phyloP scores from a whole-genome alignment of 2,113 vertebrate genomes.

The Thunnus thynnus region DNA sequence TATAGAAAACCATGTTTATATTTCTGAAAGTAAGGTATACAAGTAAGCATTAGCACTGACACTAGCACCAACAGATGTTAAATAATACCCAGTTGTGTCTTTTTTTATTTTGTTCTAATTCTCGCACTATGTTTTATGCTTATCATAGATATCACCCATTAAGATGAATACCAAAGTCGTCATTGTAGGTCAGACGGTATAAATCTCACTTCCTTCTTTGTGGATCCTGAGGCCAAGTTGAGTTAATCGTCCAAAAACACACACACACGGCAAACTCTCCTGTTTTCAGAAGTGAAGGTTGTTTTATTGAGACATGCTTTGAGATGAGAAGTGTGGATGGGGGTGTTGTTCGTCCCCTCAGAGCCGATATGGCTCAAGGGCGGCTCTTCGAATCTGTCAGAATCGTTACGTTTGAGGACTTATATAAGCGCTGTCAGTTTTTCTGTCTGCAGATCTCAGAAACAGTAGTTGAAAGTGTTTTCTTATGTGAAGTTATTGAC shows the following conservation, averaged over 20 bases:
- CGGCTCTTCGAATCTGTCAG: slow-evolving; percentile 17
- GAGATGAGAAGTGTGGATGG: slow-evolving; percentile 2
- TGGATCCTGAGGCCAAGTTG: neutral
- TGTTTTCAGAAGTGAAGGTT: neutral
- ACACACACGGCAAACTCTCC: neutral
- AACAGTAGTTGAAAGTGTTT: slow-evolving; percentile 9
- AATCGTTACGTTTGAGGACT: slow-evolving; percentile 1
- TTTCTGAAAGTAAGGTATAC: no score
- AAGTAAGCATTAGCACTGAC: no score
- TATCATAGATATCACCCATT: no score
- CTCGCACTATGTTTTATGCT: no score
- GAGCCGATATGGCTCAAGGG: slow-evolving; percentile 20
- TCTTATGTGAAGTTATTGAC: neutral
- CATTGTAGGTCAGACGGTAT: no score
- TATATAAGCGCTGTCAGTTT: neutral
- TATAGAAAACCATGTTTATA: no score
- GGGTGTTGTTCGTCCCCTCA: slow-evolving; percentile 40
- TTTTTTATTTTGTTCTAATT: no score
- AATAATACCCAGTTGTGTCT: no score
- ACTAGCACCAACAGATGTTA: no score
- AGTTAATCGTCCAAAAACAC: neutral
- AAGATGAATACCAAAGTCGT: no score
- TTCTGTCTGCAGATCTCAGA: no score
- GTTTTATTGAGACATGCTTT: neutral
- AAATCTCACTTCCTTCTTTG: no score